Conservation (phyloP, 1,140 invertebrate species). For the Drosophila biarmipes region DNA sequence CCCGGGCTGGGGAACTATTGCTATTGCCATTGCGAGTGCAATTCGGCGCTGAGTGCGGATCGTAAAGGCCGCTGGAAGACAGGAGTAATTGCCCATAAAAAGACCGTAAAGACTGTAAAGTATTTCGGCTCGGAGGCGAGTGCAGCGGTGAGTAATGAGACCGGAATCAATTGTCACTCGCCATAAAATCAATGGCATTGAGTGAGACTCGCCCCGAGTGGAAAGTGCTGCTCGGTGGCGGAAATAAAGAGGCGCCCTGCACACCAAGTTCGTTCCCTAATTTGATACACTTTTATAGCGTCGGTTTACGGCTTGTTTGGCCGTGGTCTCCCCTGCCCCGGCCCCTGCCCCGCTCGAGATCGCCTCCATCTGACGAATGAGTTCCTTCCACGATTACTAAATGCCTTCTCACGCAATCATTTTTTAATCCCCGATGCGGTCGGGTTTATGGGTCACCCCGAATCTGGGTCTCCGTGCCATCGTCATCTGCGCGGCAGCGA, state of each 20-base stretch:
- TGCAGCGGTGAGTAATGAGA: slow-evolving; percentile 38
- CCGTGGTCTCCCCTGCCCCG: slow-evolving; percentile 52
- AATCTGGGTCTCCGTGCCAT: slow-evolving; percentile 70
- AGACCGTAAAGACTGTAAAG: slow-evolving; percentile 62
- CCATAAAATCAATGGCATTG: slow-evolving; percentile 43
- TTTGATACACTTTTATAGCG: slow-evolving; percentile 80
- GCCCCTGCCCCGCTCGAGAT: background rate
- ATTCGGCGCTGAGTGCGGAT: slow-evolving; percentile 37
- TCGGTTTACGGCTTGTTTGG: slow-evolving; percentile 76
- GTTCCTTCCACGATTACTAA: slow-evolving; percentile 75
- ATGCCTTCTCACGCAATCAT: slow-evolving; percentile 83
- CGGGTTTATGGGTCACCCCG: slow-evolving; percentile 53
- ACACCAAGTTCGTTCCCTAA: slow-evolving; percentile 73
- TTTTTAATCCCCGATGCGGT: slow-evolving; percentile 77
- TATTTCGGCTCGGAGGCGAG: slow-evolving; percentile 29
- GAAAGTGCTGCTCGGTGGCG: slow-evolving; percentile 23
- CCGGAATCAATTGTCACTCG: slow-evolving; percentile 37
- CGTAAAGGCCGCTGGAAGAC: slow-evolving; percentile 47
- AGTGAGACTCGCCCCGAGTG: slow-evolving; percentile 36
- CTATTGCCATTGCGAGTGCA: slow-evolving; percentile 39
- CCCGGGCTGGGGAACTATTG: slow-evolving; percentile 27
- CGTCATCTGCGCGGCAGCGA: slow-evolving; percentile 24
- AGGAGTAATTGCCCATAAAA: slow-evolving; percentile 49
- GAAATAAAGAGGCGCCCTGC: slow-evolving; percentile 30
- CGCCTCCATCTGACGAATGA: slow-evolving; percentile 59